Percentiles rank a stretch among this genome's conserved stretches.
Conservation (phyloP, 2,888 invertebrate species). For the Campaea margaritaria region DNA sequence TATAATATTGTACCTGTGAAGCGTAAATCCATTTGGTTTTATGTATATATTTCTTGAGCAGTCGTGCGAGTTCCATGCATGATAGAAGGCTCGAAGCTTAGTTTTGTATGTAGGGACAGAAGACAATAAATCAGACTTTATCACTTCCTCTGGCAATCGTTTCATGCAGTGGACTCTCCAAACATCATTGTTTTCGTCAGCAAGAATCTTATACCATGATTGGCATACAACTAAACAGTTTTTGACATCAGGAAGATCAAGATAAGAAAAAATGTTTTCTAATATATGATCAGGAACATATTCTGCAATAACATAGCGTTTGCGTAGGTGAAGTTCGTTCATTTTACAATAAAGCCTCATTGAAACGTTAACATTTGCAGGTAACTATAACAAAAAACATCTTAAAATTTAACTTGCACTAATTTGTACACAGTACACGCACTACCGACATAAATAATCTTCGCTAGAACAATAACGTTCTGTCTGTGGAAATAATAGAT, state of each 20-base stretch:
- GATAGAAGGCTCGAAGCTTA: conserved; percentile 96
- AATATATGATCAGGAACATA: conserved; percentile 91
- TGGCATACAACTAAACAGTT: conserved; percentile 97
- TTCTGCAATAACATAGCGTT: conserved; percentile 86
- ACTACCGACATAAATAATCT: too few species aligned
- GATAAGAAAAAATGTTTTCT: conserved; percentile 96
- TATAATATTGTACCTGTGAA: conserved; percentile 89
- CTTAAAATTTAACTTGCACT: conserved; percentile 8
- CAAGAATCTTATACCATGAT: conserved; percentile 95
- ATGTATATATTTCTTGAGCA: conserved; percentile 98
- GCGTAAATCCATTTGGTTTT: conserved; percentile 98
- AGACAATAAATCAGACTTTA: conserved; percentile 96
- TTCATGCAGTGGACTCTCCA: conserved; percentile 96
- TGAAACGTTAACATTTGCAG: conserved; percentile 37
- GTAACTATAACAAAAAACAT: conserved; percentile 16
- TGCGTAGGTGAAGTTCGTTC: conserved; percentile 55
- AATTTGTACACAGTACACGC: conserved; percentile 16
- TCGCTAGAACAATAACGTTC: too few species aligned
- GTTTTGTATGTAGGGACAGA: conserved; percentile 96
- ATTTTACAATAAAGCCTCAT: conserved; percentile 46
- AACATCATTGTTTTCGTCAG: conserved; percentile 97
- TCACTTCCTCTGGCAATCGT: conserved; percentile 92
- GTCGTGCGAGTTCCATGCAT: conserved; percentile 99
- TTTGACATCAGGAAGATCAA: conserved; percentile 93
- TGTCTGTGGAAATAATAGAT: too few species aligned